Conservation (phyloP, 2,113 vertebrate species). For the Leucosticte australis region DNA sequence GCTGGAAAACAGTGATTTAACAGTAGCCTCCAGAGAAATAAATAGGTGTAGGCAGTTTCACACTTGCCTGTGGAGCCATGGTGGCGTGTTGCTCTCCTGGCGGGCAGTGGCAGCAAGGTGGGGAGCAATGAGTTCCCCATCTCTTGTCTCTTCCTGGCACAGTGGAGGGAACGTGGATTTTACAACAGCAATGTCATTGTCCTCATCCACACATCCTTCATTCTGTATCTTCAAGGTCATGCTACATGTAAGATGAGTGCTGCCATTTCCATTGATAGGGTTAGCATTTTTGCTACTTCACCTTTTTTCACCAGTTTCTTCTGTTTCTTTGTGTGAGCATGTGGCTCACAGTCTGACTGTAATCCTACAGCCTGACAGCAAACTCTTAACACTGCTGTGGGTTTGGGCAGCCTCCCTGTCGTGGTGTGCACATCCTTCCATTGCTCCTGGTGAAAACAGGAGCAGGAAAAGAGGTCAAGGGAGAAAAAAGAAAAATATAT, state of each 20-base stretch:
- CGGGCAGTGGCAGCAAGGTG: not conserved
- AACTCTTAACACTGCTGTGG: not conserved
- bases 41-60: not conserved
- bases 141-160: not conserved
- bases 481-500: not conserved
- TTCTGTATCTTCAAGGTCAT: not conserved
- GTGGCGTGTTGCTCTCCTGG: not conserved
- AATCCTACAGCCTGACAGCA: not conserved
- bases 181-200: not conserved
- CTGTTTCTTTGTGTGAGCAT: not conserved
- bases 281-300: not conserved
- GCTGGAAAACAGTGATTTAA: not conserved
- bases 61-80: not conserved
- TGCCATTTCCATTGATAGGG: not conserved
- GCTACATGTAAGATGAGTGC: not conserved
- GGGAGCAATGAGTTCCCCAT: not conserved
- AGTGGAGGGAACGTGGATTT: not conserved
- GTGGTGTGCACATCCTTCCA: not conserved
- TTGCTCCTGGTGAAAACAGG: constrained; percentile 20
- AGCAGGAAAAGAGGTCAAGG: constrained; percentile 36
- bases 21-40: not conserved
- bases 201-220: not conserved
- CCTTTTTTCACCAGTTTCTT: not conserved
- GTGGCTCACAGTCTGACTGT: not conserved
- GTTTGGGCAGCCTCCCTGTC: not conserved